These are phyloP conservation scores for Agrochola lota DNA, from an alignment of 2,888 invertebrate genomes.

Conservation along the genomic window DNA sequence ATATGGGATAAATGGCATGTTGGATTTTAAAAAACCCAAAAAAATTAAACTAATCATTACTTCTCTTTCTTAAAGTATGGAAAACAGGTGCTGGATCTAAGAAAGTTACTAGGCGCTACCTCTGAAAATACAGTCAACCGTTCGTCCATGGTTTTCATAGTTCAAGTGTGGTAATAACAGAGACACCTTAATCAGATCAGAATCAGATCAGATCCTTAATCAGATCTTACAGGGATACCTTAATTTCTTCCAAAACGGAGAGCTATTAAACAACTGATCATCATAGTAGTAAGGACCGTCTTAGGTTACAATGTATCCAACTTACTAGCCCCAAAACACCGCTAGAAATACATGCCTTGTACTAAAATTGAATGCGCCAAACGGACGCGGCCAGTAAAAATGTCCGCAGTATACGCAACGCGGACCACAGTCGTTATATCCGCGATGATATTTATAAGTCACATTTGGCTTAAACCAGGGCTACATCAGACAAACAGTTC, in stretches of 20 bases:
- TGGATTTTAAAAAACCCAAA: too few relatives aligned
- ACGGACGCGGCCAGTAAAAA: slow-evolving; percentile 67
- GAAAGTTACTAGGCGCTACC: background rate
- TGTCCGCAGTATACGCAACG: slow-evolving; percentile 64
- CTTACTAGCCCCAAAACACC: background rate
- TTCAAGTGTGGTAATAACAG: too few relatives aligned
- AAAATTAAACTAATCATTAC: too few relatives aligned
- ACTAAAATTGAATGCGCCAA: slow-evolving; percentile 44
- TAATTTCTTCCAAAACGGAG: too few relatives aligned
- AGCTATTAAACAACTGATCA: background rate
- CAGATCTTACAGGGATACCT: too few relatives aligned
- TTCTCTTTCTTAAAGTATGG: background rate
- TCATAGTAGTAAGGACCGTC: background rate
- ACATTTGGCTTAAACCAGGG: slow-evolving; percentile 46
- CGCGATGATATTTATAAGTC: slow-evolving; percentile 46
- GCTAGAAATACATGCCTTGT: slow-evolving; percentile 32
- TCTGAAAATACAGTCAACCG: too few relatives aligned
- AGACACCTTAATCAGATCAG: too few relatives aligned
- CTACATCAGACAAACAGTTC: slow-evolving; percentile 44
- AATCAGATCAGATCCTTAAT: too few relatives aligned
- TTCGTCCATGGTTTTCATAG: too few relatives aligned
- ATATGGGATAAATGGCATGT: too few relatives aligned
- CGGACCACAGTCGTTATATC: slow-evolving; percentile 27
- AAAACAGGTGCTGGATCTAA: background rate
- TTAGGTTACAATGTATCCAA: background rate